phyloP scores from a whole-genome alignment of 2,888 invertebrate genomes.

The Camptogramma bilineatum region DNA sequence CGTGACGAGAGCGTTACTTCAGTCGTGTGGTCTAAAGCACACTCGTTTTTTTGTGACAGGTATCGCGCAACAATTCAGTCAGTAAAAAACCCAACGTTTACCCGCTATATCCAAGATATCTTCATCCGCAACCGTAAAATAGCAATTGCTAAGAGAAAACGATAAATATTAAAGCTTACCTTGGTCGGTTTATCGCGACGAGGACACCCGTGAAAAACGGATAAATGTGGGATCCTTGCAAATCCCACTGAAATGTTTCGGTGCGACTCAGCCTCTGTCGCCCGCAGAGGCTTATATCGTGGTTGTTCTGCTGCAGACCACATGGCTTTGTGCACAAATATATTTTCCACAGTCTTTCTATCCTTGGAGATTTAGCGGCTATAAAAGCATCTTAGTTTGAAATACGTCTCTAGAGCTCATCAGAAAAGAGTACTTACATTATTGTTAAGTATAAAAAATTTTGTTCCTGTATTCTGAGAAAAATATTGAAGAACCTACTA shows the following conservation, averaged over 20 bases:
- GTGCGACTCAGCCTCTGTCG: slow-evolving; percentile 57
- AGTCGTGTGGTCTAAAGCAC: too few species aligned
- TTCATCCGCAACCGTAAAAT: slow-evolving; percentile 36
- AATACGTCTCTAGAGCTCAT: background rate
- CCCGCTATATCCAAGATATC: slow-evolving; percentile 7
- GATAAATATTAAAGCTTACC: slow-evolving; percentile 78
- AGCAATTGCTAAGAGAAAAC: slow-evolving; percentile 60
- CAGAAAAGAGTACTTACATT: too few species aligned
- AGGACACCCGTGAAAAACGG: slow-evolving; percentile 72
- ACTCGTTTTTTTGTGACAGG: too few species aligned
- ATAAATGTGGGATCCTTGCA: slow-evolving; percentile 69
- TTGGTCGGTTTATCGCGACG: slow-evolving; percentile 67
- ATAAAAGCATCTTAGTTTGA: background rate
- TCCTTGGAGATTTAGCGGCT: slow-evolving; percentile 7
- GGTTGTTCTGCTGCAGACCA: slow-evolving; percentile 17
- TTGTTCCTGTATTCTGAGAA: too few species aligned
- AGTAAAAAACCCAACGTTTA: background rate
- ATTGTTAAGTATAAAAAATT: too few species aligned
- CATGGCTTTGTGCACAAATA: slow-evolving; percentile 18
- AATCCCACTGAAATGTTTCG: slow-evolving; percentile 67
- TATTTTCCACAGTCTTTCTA: slow-evolving; percentile 8
- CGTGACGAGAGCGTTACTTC: too few species aligned
- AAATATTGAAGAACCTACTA: too few species aligned
- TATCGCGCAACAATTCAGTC: background rate
- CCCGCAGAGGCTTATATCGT: slow-evolving; percentile 12